phyloP scores from a whole-genome alignment of 2,888 invertebrate genomes.

The Pseudococcus viburni region DNA sequence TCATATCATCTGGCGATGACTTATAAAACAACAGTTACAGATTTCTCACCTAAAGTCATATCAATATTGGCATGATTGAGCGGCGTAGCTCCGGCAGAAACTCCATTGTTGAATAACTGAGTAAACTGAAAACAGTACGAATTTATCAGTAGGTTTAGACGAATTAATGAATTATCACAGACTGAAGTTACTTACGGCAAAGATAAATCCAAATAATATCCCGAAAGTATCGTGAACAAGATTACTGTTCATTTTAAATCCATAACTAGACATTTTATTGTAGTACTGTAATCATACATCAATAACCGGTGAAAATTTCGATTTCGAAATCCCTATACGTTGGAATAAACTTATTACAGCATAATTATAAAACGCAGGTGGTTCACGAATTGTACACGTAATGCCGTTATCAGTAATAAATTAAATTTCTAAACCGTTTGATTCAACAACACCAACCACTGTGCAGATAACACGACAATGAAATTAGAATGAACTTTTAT shows the following conservation, averaged over 20 bases:
- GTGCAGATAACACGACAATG: not conserved
- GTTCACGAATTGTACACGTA: constrained; percentile 31
- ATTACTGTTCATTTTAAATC: constrained; percentile 60
- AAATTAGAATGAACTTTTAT: not conserved
- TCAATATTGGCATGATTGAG: constrained; percentile 66
- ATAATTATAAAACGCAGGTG: constrained; percentile 16
- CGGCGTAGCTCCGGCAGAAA: constrained; percentile 60
- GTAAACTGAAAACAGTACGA: not conserved
- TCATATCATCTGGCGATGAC: not conserved
- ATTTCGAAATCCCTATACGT: not conserved
- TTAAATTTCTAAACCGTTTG: not conserved
- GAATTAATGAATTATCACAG: not conserved
- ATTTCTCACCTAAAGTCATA: constrained; percentile 67
- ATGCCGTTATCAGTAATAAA: not conserved
- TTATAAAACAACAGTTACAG: not conserved
- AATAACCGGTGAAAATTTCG: constrained; percentile 59
- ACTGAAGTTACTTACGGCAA: constrained; percentile 18
- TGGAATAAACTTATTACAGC: constrained; percentile 9
- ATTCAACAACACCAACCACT: not conserved
- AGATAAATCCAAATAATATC: not conserved
- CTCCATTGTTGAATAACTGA: constrained; percentile 34
- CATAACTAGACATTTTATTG: constrained; percentile 60
- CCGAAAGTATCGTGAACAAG: not conserved
- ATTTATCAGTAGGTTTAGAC: not conserved
- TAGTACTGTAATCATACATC: constrained; percentile 42